Conservation (phyloP, 2,888 invertebrate species). For the Trimorus sp. region DNA sequence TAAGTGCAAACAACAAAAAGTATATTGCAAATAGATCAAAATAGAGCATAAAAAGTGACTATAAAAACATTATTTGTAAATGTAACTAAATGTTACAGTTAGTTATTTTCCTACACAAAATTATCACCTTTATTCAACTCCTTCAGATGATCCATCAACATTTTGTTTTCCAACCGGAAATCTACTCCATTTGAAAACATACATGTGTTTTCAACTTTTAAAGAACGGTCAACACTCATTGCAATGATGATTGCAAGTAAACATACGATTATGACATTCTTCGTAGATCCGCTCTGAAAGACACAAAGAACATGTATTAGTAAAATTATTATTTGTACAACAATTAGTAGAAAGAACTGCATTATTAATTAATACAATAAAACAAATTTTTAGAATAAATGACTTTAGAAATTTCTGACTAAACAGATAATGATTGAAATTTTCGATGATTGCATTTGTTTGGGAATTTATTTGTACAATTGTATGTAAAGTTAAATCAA, state of each 20-base stretch:
- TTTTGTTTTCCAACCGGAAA: slow-evolving; percentile 44
- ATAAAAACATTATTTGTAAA: too few relatives aligned
- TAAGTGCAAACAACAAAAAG: too few relatives aligned
- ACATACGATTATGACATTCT: slow-evolving; percentile 50
- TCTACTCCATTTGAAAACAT: slow-evolving; percentile 37
- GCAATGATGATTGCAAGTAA: slow-evolving; percentile 49
- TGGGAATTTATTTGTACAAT: neutral
- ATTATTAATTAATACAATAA: neutral
- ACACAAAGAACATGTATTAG: neutral
- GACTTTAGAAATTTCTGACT: too few relatives aligned
- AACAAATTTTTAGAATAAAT: neutral
- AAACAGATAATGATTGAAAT: too few relatives aligned
- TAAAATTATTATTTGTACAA: too few relatives aligned
- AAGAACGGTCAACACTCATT: slow-evolving; percentile 34
- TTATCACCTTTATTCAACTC: slow-evolving; percentile 48
- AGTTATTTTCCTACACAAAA: too few relatives aligned
- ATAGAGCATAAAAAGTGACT: too few relatives aligned
- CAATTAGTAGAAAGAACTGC: too few relatives aligned
- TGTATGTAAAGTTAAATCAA: too few relatives aligned
- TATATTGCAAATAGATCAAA: too few relatives aligned
- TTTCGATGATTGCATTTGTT: neutral
- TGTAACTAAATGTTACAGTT: too few relatives aligned
- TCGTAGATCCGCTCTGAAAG: slow-evolving; percentile 39
- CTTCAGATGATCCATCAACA: slow-evolving; percentile 53
- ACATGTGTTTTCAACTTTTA: slow-evolving; percentile 28